Evolutionary conservation across 1,140 invertebrate genomes (phyloP), one percentile per base, ranked within the genome.

Genomic region (Pomacea maculata): DNA sequence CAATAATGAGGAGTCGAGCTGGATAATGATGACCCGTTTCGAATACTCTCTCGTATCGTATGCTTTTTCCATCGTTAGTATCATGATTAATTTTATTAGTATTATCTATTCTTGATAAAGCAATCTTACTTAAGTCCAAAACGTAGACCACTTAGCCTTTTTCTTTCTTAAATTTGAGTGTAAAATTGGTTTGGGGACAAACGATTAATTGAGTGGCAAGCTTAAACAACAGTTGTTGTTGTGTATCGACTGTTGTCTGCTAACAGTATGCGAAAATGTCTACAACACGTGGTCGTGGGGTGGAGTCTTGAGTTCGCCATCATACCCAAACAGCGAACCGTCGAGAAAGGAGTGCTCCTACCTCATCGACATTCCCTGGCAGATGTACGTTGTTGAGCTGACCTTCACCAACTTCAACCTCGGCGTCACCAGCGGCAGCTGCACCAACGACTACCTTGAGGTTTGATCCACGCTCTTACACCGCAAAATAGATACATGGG

Each of bases 251-350:
- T 71, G 34, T 71, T 71, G 2, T 74, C 14, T 21, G 45, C 15
- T 74, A 21, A 54, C 54, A 75, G 73, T 75, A 55, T 75, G 73
- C 55, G 73, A 75, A 55, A 55, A 61, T 17, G 61, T 21, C 19
- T 57, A 52, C 73, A 54, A 52, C 54, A n/a, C 73, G 7, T 61
- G 57, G 57, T 75, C 55, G 9, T 54, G 11, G 7, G 54, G 52
- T 6, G 55, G 45, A 8, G 6, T 61, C 2, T 54, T 45, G 34
- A 45, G 8, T 9, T 55, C 73, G 12, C 54, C 73, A 21, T 12
- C n/a, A n/a, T n/a, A n/a, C n/a, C n/a, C 73, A 21, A n/a, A 70
- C 11, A 70, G 67, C 67, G 10, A 1, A 1, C 4, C 10, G 29
- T 52, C 52, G 45, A 75, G 73, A 9, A 54, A 54, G 19, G 45